Evolutionary conservation across 1,140 invertebrate species (phyloP), one percentile per base, ranked within the genome.

Genomic region (Leucophenga varia): DNA sequence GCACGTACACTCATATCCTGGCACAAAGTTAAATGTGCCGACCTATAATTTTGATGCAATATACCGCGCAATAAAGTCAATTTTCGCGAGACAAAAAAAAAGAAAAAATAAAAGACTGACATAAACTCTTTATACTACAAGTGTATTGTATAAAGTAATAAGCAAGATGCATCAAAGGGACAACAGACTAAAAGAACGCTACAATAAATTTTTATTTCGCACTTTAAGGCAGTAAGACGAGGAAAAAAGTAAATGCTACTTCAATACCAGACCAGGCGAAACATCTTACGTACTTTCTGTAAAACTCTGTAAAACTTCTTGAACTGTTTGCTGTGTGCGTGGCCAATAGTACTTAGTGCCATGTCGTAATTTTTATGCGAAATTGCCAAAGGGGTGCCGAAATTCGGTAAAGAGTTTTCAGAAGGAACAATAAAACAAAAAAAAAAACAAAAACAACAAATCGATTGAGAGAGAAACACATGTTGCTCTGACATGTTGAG

Each of bases 21-120:
- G 50, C 61, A 64, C 67, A 70, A 70, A 70, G 65, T 71, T 70
- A 70, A 70, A 70, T 60, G 54, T 40, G 65, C 65, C 65, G 65
- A 65, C 67, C 67, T 70, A 52, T 70, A 70, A 70, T 70, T 70
- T 70, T 59, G 59, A 58, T 43, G 63, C 59, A 65, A 67, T 71
- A 70, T 64, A 55, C 57, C 64, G 60, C 61, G 67, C 67, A 61
- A 67, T 71, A 71, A 58, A 61, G 59, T 70, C 59, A 65, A 64
- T 64, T 64, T 58, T 58, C 53, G 61, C 61, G 13, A 34, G 31
- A 6, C 8, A 34, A n/a, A 14, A n/a, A n/a, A n/a, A n/a, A n/a
- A n/a, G n/a, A n/a, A n/a, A n/a, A n/a, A n/a, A n/a, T n/a, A n/a
- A n/a, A n/a, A n/a, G n/a, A n/a, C n/a, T n/a, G n/a, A n/a, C n/a